Evolutionary conservation across 1,140 invertebrate species (phyloP), one percentile per base, ranked within the genome.

Genomic region (Eupristina koningsbergeri): DNA sequence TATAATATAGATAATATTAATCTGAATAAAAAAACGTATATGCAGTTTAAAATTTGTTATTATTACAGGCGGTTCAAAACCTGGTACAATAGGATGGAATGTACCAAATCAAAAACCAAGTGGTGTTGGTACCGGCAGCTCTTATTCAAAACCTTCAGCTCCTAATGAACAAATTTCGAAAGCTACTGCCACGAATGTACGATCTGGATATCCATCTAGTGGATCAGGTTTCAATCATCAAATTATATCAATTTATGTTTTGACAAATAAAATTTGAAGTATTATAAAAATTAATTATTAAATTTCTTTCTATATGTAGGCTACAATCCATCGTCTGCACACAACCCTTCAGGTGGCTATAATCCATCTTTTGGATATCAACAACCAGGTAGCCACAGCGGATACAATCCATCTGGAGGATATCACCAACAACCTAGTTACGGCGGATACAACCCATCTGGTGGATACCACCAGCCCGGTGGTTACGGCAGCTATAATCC

Each of bases 1-100:
- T 64, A 47, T 79, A 29, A 31, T 22, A 47, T 11, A 9, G 15
- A 15, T 5, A 26, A 9, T 58, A 58, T 6, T 26, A 22, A 26
- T 6, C 6, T 34, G 26, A 71, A 17, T 6, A 41, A 41, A 41
- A 3, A 22, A 41, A 78, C 47, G 9, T 11, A 36, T 47, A 17
- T 8, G 45, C 0, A 67, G 50, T 50, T 15, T n/a, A 8, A 11
- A n/a, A 58, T 39, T 11, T 76, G 26, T 22, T n/a, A 19, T 36
- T 19, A 69, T 84, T 74, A 3, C 39, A 86, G 71, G 73, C 86
- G 90, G 87, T 29, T 89, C 89, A n/a, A 88, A 86, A 36, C 87
- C 89, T 58, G 85, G 85, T 85, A 88, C 87, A 74, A 87, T 90
- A 88, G 91, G 91, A 84, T 92, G 91, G 91, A 92, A 91, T 11